Base-by-base conservation (phyloP, 2,797 vertebrate species). In the Pantherophis alleghaniensis region DNA sequence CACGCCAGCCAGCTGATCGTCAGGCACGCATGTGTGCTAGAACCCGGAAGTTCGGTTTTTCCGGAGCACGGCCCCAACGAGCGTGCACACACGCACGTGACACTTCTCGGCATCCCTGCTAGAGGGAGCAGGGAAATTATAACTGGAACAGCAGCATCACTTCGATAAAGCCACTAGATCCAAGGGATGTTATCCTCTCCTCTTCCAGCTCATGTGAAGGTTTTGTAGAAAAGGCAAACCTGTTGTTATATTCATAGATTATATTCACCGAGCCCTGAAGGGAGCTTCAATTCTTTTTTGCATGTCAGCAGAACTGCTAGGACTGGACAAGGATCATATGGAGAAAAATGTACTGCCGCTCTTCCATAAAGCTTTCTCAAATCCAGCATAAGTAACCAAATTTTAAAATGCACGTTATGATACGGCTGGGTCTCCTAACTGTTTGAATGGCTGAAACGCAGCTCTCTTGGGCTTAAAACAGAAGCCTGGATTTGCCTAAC, bases 91-190 rank as follows among this genome's bases (percentile, higher is more conserved):
- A 10, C 51, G 0, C 51, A 2, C 51, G 1, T 1, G 1, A 53
- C 3, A 3, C 55, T 56, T 56, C 9, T 14, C 3, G 2, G 53
- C 53, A 51, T 51, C 47, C 6, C 47, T 7, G 47, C 47, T 51
- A 51, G 6, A n/a, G 63, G 0, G 5, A 4, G 5, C 28, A 66
- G 10, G n/a, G 16, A 74, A 74, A 37, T 74, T 7, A 74, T 20
- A 74, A 74, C 16, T 74, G 7, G 1, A 37, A 51, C 47, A 51
- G 6, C 6, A 74, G 16, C 6, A 37, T 37, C 7, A 1, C 16
- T 96, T 97, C 97, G 97, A 98, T 97, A 97, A 97, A 96, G 90
- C 89, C 95, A 86, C 93, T 87, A 91, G 94, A 87, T 87, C 96
- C 96, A 97, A 95, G 95, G 95, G 95, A 90, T 51, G 91, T 95